Evolutionary conservation across 2,113 vertebrate genomes (phyloP), one percentile per base, ranked within the genome.

Genomic region (Fukomys damarensis): DNA sequence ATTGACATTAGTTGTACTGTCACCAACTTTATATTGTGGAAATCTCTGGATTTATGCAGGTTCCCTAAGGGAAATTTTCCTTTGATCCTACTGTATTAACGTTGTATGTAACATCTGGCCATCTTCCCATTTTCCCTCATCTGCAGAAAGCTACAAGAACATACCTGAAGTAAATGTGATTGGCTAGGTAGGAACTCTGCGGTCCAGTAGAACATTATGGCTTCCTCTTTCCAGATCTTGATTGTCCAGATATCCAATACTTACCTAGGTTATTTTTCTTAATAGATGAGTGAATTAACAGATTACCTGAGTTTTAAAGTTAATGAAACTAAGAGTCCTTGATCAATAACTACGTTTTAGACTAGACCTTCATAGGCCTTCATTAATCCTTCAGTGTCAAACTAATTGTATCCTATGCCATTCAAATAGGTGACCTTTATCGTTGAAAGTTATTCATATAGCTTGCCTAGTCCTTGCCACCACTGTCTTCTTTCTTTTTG

Each of bases 271-370:
- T 54, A 52, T 81, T 86, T 7, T 52, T 92, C 54, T 94, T 89
- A 68, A 84, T 13, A 84, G 32, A 87, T 63, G 13, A 83, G 72
- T 93, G n/a, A 82, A 59, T 95, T 65, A 81, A 91, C 16, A 80
- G 41, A 41, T 14, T 65, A 70, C 10, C 17, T 92, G 9, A 38
- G 91, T 92, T 79, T 93, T 49, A 72, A 20, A 59, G 85, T 85
- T 43, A 96, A 86, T n/a, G 16, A 24, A 19, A 72, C 16, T 46
- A 83, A 41, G 24, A 88, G 68, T 65, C 19, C n/a, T 91, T 68
- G 17, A 17, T 11, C 28, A 91, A 61, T 38, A 0, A 35, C 3
- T 19, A 41, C 7, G 22, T 92, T 72, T 49, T 80, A 59, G 38
- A 81, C 46, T 92, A 95, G 30, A 87, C 17, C 20, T 92, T 58